Evolutionary conservation across 2,888 invertebrate species (phyloP), one percentile per base, ranked within the genome.

Genomic region (Drosophila formosana): DNA sequence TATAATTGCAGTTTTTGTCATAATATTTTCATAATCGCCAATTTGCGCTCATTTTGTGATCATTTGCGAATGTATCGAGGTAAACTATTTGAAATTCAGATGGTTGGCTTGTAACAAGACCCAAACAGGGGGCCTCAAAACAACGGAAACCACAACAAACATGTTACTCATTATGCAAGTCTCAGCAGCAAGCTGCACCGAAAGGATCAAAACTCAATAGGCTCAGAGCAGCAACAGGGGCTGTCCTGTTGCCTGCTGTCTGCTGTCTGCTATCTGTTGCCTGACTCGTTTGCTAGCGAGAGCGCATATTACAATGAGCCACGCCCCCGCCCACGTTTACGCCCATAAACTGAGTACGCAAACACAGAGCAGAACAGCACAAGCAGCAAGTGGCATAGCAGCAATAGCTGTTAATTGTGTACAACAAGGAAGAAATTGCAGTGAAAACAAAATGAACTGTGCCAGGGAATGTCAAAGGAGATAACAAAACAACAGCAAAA

Each of bases 401-500:
- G 71, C 77, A 78, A 82, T 75, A 78, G 78, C 88, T 85, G 85
- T 77, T 85, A 85, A 85, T 85, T 87, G 85, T 85, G 85, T 85
- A 84, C 80, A 87, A 84, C 85, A 87, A 76, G 72, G 72, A 82
- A 80, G 85, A 80, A 87, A 80, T 85, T 87, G 85, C 78, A 82
- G 78, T 71, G 87, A 87, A 85, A 85, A 87, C 82, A 87, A 84
- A 84, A 80, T 79, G 77, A 75, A 77, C 75, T 79, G 67, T 79
- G 77, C 69, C 73, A 62, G 68, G 52, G 65, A 61, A 77, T 80
- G 76, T 86, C 82, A 78, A 76, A 74, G 58, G 66, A 78, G 70
- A 68, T 61, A 66, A 57, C 62, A 63, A 46, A 47, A 52, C 61
- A 66, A 47, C 50, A 58, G 28, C 57, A 57, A 56, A 18, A 60